Conservation (phyloP, 2,113 vertebrate species). For the Neodon shergylaensis region DNA sequence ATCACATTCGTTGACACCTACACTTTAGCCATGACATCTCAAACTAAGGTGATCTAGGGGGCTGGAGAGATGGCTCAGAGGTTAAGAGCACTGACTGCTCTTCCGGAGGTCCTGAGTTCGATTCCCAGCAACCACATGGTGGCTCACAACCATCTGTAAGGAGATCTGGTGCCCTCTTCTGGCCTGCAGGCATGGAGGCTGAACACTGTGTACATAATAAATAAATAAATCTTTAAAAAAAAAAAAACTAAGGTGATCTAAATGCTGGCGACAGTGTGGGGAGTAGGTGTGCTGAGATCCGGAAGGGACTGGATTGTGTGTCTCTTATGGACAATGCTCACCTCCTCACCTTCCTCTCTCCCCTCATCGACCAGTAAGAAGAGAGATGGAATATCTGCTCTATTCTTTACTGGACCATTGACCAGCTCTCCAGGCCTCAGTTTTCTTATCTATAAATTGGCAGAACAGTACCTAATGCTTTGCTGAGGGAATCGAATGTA, state of each 20-base stretch:
- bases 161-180: too few relatives aligned
- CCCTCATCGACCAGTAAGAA: background rate
- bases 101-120: too few relatives aligned
- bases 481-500: slow-evolving; percentile 5
- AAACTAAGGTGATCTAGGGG: background rate
- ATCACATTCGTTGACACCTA: background rate
- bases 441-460: slow-evolving; percentile 2
- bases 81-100: too few relatives aligned
- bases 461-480: background rate
- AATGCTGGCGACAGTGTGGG: background rate
- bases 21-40: background rate
- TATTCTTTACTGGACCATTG: background rate
- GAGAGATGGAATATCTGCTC: background rate
- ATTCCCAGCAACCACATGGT: too few relatives aligned
- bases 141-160: too few relatives aligned
- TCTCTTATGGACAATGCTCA: background rate
- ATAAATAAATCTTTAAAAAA: too few relatives aligned
- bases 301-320: background rate
- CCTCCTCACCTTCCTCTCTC: background rate
- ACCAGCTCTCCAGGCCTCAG: background rate
- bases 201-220: too few relatives aligned
- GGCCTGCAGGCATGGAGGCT: too few relatives aligned
- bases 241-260: background rate
- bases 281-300: background rate
- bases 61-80: too few relatives aligned